Base-by-base conservation (phyloP, 2,113 vertebrate species). In the Melanotaenia duboulayi region DNA sequence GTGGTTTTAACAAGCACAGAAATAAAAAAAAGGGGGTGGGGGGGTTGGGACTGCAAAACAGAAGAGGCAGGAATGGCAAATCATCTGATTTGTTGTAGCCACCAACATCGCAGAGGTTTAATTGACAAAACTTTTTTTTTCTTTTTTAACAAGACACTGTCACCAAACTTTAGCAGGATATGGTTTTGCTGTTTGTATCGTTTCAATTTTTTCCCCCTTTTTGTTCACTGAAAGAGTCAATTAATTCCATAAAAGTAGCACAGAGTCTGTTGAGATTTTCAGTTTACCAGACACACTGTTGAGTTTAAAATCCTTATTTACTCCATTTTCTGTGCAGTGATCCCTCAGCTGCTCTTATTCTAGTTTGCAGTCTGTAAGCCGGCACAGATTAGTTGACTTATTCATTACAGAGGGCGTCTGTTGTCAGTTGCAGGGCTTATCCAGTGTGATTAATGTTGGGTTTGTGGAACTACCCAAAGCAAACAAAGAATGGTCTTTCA, bases 371-470 rank as follows among this genome's bases (percentile, higher is more conserved):
- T 72, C 65, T 72, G 72, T 88, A 90, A 89, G 25, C 87, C 87
- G 77, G 75, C 59, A 58, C 75, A 88, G 90, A 92, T 91, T 89
- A 92, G 90, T 89, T 84, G 72, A 88, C 77, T 87, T 85, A 90
- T 90, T 91, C 83, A 87, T 91, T 87, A 87, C 87, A 80, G 77
- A 84, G 85, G 80, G 76, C 88, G 84, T 82, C 78, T 89, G 85
- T 81, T 90, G 85, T 89, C 76, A 71, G 89, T 90, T 85, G 82
- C 85, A 64, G 62, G 82, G 87, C 85, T 90, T 89, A 91, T 85
- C 85, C 86, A 71, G 40, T 74, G 74, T 86, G 87, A 91, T 90
- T 92, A 82, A 87, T 89, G 84, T 82, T 83, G 79, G 66, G 64
- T 86, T 91, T 87, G 71, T 87, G 71, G 72, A 76, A 73, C 76